Conservation (phyloP, 2,888 invertebrate genomes). For the Pheosia tremula region DNA sequence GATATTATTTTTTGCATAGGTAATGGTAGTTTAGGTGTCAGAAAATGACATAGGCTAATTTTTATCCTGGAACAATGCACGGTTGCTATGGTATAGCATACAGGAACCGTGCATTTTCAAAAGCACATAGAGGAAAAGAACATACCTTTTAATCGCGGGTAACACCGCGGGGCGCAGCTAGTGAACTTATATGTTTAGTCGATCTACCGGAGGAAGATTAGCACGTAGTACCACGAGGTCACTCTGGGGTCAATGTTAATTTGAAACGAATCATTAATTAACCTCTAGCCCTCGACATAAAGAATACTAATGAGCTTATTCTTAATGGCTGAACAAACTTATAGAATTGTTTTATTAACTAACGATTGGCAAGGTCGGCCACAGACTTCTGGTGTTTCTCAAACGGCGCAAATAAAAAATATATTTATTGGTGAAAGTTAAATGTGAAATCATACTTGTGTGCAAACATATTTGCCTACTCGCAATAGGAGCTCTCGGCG, state of each 20-base stretch:
- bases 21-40: too few relatives aligned
- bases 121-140: too few relatives aligned
- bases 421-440: slow-evolving; percentile 61
- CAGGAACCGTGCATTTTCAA: too few relatives aligned
- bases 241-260: slow-evolving; percentile 38
- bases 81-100: too few relatives aligned
- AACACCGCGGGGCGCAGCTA: background rate
- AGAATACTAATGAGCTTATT: slow-evolving; percentile 40
- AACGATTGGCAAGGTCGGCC: slow-evolving; percentile 48
- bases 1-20: too few relatives aligned
- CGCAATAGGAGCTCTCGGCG: slow-evolving; percentile 28
- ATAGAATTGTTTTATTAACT: slow-evolving; percentile 47
- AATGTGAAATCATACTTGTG: slow-evolving; percentile 65
- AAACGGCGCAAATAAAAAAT: slow-evolving; percentile 54
- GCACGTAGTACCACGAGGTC: slow-evolving; percentile 27
- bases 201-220: slow-evolving; percentile 7
- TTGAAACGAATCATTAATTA: slow-evolving; percentile 38
- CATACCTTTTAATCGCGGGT: too few relatives aligned
- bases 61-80: too few relatives aligned
- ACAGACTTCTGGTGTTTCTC: slow-evolving; percentile 45
- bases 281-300: slow-evolving; percentile 25
- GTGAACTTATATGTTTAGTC: background rate
- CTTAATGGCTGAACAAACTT: slow-evolving; percentile 38
- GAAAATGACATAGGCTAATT: too few relatives aligned
- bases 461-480: slow-evolving; percentile 40